These are phyloP conservation scores for Bolborhynchus lineola DNA, from an alignment of 2,113 vertebrate genomes.

Conservation along the genomic window DNA sequence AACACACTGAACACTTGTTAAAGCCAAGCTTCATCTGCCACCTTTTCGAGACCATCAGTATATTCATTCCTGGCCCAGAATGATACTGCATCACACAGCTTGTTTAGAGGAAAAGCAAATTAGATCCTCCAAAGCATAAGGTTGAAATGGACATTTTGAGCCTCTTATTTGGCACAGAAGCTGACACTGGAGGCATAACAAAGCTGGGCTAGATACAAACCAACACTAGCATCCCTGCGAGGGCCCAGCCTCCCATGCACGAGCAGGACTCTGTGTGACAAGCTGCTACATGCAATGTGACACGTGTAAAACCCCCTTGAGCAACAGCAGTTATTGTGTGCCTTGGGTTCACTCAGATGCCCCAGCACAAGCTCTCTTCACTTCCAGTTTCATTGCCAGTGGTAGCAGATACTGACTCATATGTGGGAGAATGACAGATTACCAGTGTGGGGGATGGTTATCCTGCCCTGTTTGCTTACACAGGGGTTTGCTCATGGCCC, in stretches of 20 bases:
- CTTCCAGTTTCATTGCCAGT: background rate
- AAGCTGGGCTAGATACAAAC: background rate
- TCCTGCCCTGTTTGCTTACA: background rate
- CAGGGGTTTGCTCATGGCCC: background rate
- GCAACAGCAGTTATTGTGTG: background rate
- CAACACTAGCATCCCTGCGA: background rate
- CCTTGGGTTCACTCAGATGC: background rate
- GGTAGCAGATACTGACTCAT: background rate
- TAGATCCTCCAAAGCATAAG: background rate
- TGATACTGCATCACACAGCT: background rate
- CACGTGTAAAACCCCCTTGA: background rate
- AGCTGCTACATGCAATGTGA: accelerated
- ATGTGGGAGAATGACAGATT: background rate
- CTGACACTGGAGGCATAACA: accelerated
- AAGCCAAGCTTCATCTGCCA: background rate
- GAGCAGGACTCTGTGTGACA: background rate
- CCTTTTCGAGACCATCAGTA: background rate
- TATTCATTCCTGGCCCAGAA: background rate
- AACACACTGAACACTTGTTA: background rate
- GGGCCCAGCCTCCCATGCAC: background rate
- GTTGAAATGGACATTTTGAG: background rate
- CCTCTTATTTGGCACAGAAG: background rate
- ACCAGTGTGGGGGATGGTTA: background rate
- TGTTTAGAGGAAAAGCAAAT: background rate
- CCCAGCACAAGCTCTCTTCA: background rate